Evolutionary conservation across 2,797 vertebrate species (phyloP).

Genomic region (Sarcophilus harrisii): DNA sequence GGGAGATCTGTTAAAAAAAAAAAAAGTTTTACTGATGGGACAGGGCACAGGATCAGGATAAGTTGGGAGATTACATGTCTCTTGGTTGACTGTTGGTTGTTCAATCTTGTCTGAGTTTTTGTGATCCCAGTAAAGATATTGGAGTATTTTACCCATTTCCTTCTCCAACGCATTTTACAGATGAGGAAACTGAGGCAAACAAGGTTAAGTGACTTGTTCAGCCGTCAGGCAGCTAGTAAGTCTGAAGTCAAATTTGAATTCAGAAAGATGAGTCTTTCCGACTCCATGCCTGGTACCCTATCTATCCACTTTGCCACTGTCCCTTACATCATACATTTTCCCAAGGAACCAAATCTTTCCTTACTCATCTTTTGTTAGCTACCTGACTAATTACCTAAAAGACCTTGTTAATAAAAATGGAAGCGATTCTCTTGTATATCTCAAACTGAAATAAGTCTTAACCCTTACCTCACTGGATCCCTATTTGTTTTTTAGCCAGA

Average conservation of each 20-base stretch:
- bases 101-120: not conserved
- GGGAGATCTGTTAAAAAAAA: not conserved
- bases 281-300: not conserved
- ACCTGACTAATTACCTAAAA: not conserved
- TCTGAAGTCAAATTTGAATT: not conserved
- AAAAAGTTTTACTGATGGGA: not conserved
- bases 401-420: not conserved
- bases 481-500: not conserved
- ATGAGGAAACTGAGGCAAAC: not conserved
- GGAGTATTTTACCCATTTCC: not conserved
- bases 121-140: not conserved
- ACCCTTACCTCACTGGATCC: not conserved
- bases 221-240: not conserved
- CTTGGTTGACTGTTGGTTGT: not conserved
- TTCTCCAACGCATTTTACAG: not conserved
- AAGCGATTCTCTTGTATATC: not conserved
- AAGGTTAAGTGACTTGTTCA: not conserved
- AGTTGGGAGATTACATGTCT: not conserved
- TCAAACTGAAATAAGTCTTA: not conserved
- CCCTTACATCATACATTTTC: not conserved
- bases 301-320: not conserved
- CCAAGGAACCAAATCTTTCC: not conserved
- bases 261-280: not conserved
- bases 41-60: not conserved
- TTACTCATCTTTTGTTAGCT: not conserved